Base-by-base conservation (phyloP, 2,888 invertebrate genomes). In the Blera fallax region DNA sequence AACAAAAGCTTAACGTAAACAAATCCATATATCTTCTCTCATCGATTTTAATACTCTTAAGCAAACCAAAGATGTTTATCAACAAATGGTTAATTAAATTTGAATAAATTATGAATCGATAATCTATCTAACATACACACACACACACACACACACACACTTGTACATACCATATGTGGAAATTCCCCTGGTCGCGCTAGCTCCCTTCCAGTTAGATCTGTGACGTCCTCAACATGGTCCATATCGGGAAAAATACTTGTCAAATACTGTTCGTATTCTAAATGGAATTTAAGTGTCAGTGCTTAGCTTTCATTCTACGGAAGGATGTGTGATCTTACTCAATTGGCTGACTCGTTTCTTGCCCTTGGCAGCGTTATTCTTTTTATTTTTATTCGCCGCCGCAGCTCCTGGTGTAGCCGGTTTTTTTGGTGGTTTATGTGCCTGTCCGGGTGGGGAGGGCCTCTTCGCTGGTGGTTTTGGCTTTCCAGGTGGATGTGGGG, bases 191-290 rank as follows among this genome's bases (percentile, higher is more conserved):
- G 91, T 21, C 88, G 80, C 6, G 90, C 91, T 48, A 90, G 79
- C 29, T 88, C 74, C 0, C 92, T 90, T 2, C 92, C 92, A 87
- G 90, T 89, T 64, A 92, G 90, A 11, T 90, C 89, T 3, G 88
- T 88, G 48, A 91, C 90, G 34, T 89, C 88, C 1, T 90, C 90
- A 73, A 90, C 89, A 34, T 89, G 89, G 76, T 90, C 90, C 16
- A 85, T 88, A 50, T 89, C 89, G 8, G 89, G 88, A 79, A 90
- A 91, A 72, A 91, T 91, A 29, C 89, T 89, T 18, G 88, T 74
- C 32, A 91, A 87, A 58, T 90, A 91, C 79, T 91, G 90, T n/a
- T 89, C 88, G 67, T 91, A 91, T 69, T 91, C 91, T 91, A 73
- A 8, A 73, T 6, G 24, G 34, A 24, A n/a, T 70, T 65, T 10